Conservation (phyloP, 2,113 vertebrate genomes). For the Hystrix cristata region DNA sequence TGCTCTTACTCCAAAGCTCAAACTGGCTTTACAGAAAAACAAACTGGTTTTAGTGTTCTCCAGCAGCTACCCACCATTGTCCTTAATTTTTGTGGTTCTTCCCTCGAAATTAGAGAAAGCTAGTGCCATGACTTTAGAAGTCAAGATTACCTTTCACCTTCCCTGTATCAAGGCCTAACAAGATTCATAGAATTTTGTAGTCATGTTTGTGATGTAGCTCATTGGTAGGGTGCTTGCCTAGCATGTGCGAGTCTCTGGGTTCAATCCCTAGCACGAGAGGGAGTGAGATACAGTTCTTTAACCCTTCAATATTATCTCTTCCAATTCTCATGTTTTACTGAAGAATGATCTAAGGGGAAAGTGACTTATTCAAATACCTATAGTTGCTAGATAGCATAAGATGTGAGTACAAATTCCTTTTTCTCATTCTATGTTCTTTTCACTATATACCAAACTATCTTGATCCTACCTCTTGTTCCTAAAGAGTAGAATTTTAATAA, state of each 20-base stretch:
- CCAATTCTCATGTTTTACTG: not conserved
- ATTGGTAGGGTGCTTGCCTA: not conserved
- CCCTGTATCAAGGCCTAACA: not conserved
- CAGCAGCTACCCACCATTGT: not conserved
- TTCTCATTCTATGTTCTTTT: conserved; percentile 15
- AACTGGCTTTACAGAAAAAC: not conserved
- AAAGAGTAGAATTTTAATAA: conserved; percentile 35
- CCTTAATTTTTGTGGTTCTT: not conserved
- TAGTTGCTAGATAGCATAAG: not conserved
- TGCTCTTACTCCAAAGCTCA: not conserved
- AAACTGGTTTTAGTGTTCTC: not conserved
- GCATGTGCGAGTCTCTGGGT: not conserved
- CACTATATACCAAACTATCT: not conserved
- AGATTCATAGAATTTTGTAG: not conserved
- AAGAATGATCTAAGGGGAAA: not conserved
- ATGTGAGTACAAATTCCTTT: not conserved
- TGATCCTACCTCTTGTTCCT: not conserved
- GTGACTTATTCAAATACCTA: not conserved
- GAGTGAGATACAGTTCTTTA: not conserved
- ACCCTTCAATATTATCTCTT: not conserved
- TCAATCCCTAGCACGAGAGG: not conserved
- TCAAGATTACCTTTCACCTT: not conserved
- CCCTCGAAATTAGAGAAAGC: not conserved
- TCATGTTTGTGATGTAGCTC: not conserved
- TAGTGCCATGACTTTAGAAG: not conserved